Evolutionary conservation across 2,797 vertebrate genomes (phyloP).

Genomic region (Crocodylus rhombifer): DNA sequence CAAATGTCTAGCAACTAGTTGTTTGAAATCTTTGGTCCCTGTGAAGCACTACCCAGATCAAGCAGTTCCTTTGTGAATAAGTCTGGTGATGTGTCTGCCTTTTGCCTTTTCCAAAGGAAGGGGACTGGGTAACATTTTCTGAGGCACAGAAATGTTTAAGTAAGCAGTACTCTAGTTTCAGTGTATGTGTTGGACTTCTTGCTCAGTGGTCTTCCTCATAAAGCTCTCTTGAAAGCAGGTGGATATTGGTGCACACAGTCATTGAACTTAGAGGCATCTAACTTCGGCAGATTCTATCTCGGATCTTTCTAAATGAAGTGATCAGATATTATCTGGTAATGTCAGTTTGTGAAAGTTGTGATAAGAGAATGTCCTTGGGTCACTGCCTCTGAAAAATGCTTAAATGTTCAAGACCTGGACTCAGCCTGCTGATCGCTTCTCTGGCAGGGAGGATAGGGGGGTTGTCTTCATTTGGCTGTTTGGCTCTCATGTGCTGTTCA

Average conservation of each 20-base stretch:
- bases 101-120: neutral
- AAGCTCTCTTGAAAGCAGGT: neutral
- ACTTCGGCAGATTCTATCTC: neutral
- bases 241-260: neutral
- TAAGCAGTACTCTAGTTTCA: neutral
- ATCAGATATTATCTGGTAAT: neutral
- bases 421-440: conserved; percentile 27
- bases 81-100: neutral
- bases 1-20: conserved; percentile 19
- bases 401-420: neutral
- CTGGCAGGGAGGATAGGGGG: neutral
- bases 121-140: neutral
- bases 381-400: conserved; percentile 34
- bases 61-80: neutral
- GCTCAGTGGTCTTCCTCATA: neutral
- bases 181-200: neutral
- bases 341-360: neutral
- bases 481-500: conserved; percentile 2
- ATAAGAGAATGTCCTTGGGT: neutral
- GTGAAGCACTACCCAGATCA: conserved; percentile 28
- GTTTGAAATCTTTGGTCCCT: conserved; percentile 29
- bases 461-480: conserved; percentile 5
- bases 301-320: neutral
- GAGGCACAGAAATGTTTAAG: neutral
- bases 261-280: conserved; percentile 6